Evolutionary conservation across 2,797 vertebrate genomes (phyloP).

Genomic region (Peromyscus nudipes): DNA sequence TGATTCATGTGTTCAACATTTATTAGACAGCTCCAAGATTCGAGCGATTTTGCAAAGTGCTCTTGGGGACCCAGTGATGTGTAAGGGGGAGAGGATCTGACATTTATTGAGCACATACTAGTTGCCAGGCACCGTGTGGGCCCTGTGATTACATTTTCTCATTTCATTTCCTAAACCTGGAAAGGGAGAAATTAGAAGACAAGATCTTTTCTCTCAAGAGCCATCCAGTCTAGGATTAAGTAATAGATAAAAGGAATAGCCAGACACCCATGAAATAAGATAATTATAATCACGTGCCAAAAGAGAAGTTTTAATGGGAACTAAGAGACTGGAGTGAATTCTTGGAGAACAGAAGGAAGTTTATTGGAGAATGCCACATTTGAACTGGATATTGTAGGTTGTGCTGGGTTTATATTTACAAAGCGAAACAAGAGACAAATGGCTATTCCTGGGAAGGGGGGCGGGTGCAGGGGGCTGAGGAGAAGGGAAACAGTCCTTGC

Average conservation of each 20-base stretch:
- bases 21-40: constrained; percentile 63
- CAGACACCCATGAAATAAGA: constrained; percentile 65
- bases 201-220: constrained; percentile 67
- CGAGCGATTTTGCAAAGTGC: constrained; percentile 40
- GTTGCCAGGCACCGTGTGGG: not conserved
- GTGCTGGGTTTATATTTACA: constrained; percentile 27
- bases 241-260: constrained; percentile 69
- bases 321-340: constrained; percentile 56
- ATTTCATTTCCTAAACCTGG: constrained; percentile 65
- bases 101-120: constrained; percentile 72
- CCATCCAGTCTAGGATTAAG: constrained; percentile 67
- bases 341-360: constrained; percentile 44
- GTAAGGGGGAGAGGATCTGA: constrained; percentile 14
- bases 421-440: not conserved
- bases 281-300: constrained; percentile 67
- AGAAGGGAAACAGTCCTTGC: not conserved
- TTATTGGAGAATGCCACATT: not conserved
- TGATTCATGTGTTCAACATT: constrained; percentile 61
- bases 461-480: not conserved
- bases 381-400: not conserved
- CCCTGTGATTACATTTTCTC: constrained; percentile 64
- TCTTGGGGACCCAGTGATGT: constrained; percentile 26
- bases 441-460: not conserved
- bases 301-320: constrained; percentile 59
- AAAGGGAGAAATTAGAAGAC: constrained; percentile 67